Percentiles rank a stretch among this genome's conserved stretches.
Conservation (phyloP, 2,797 vertebrate species). For the Morus bassanus region DNA sequence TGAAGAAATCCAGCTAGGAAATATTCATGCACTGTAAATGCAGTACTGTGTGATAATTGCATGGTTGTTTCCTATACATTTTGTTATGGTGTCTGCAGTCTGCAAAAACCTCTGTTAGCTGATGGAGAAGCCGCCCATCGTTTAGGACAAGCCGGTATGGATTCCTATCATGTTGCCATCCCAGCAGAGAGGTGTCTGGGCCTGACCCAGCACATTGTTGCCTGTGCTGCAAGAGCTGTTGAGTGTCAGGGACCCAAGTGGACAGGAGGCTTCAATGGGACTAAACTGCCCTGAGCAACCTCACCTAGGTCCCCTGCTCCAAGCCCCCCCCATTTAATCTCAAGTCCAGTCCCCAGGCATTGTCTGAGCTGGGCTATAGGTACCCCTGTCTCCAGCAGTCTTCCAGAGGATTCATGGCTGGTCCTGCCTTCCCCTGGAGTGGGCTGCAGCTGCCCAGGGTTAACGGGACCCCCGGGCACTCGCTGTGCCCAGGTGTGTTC, state of each 20-base stretch:
- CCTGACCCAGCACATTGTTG: fast-evolving
- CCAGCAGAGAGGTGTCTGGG: neutral
- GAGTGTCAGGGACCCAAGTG: too few relatives aligned
- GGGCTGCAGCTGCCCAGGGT: fast-evolving
- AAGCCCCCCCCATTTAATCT: fast-evolving
- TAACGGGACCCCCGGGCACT: fast-evolving
- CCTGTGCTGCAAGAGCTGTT: neutral
- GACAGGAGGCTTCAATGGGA: too few relatives aligned
- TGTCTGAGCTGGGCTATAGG: too few relatives aligned
- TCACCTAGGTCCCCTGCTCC: fast-evolving
- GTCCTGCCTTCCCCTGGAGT: neutral
- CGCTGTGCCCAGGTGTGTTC: fast-evolving
- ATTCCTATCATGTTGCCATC: fast-evolving
- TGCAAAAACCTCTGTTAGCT: neutral
- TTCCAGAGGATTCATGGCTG: neutral
- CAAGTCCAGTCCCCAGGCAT: fast-evolving
- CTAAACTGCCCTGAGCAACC: too few relatives aligned
- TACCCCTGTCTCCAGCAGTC: too few relatives aligned
- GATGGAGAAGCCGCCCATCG: neutral
- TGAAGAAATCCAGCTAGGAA: neutral
- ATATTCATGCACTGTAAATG: fast-evolving
- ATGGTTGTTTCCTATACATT: fast-evolving
- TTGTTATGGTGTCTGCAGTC: neutral
- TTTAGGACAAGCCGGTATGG: too few relatives aligned
- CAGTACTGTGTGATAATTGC: too few relatives aligned